Evolutionary conservation across 2,888 invertebrate genomes (phyloP).

Genomic region (Xylota segnis): DNA sequence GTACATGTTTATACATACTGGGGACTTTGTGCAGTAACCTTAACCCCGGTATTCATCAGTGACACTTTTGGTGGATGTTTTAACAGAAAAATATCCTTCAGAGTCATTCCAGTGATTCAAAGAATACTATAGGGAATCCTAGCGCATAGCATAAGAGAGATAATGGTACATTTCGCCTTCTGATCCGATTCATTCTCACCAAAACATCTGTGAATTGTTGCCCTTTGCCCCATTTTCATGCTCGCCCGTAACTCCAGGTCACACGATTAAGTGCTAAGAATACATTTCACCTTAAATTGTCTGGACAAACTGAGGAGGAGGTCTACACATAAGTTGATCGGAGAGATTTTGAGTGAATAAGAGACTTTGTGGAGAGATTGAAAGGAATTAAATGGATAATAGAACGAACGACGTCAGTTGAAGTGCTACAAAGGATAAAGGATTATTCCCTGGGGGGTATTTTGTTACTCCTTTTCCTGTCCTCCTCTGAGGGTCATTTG

Average conservation of each 20-base stretch:
- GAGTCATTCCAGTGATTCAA: constrained; percentile 14
- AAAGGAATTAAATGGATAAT: constrained; percentile 33
- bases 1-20: too few relatives aligned
- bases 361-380: constrained; percentile 26
- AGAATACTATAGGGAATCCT: neutral
- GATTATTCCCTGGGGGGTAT: neutral
- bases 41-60: neutral
- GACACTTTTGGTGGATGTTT: neutral
- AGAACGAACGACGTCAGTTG: constrained; percentile 8
- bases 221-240: neutral
- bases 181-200: neutral
- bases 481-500: neutral
- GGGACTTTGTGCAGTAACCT: neutral
- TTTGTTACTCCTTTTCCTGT: neutral
- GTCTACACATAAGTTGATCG: constrained; percentile 4
- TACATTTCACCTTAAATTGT: constrained; percentile 20
- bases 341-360: constrained; percentile 31
- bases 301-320: neutral
- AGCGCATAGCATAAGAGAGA: neutral
- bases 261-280: constrained; percentile 21
- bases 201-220: neutral
- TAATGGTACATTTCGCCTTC: neutral
- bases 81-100: neutral
- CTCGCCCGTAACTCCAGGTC: constrained; percentile 1
- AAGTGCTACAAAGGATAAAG: constrained; percentile 9